Base-by-base conservation (phyloP, 53 echinoderm and acorn worm genomes). In the Pentamera pediparva region DNA sequence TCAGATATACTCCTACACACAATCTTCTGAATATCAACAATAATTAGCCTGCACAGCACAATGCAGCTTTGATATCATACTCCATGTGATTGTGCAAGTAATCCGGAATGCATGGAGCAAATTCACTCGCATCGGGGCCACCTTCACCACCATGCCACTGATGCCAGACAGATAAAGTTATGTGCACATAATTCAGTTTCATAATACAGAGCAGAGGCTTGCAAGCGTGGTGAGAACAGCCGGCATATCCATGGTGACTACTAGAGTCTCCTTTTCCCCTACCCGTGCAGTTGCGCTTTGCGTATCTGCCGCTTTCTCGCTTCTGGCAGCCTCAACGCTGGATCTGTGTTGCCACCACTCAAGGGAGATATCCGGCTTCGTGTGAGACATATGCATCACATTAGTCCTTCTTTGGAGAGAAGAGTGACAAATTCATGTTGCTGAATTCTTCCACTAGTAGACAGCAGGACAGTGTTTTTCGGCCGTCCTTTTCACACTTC, bases 71-170 rank as follows among this genome's bases (percentile, higher is more conserved):
- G 32, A 30, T 69, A 28, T 79, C 79, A 54, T 79, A 70, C 56
- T 79, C 52, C 54, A 79, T 31, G 39, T 79, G 37, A 15, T 79
- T 34, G 49, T 6, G 49, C 69, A 79, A 69, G 69, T 69, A 79
- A 22, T 79, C 67, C 5, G 56, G 15, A 8, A 79, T 35, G 20
- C 79, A 79, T 35, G 79, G 55, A 2, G 79, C 52, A 69, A 70
- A 79, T 69, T 79, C 79, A 56, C 35, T 79, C 34, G 79, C 69
- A 52, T 35, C 56, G 9, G 70, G 50, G 0, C 69, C 79, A 20
- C 79, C 79, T 64, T 61, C 62, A 27, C 77, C 74, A 20, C 62
- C 77, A 76, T 76, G 77, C 77, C 77, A 69, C 34, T 79, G 69
- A 79, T 79, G 79, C 69, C 79, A 79, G 50, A 62, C 62, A 19